These are phyloP conservation scores for Chaetogeoica ovagalla DNA, from an alignment of 2,888 invertebrate species.

Conservation along the genomic window DNA sequence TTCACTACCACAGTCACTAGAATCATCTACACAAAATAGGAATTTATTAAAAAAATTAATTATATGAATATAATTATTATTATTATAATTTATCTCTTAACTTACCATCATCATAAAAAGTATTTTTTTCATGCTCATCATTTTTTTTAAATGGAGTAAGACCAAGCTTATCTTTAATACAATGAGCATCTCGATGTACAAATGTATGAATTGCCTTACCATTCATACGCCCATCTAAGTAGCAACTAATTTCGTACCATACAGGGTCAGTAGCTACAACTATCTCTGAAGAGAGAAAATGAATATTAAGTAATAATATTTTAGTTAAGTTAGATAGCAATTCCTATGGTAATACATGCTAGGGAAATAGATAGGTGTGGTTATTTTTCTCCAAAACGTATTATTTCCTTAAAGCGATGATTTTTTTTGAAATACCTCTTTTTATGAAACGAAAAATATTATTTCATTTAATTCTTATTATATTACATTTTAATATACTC, in stretches of 20 bases:
- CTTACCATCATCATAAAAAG: not conserved
- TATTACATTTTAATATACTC: too few species aligned
- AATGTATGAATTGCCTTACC: not conserved
- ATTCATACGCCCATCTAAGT: not conserved
- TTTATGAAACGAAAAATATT: too few species aligned
- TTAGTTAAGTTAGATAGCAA: too few species aligned
- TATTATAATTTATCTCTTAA: not conserved
- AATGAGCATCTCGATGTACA: not conserved
- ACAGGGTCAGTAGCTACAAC: not conserved
- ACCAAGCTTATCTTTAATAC: not conserved
- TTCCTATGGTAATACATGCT: too few species aligned
- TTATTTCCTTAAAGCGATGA: too few species aligned
- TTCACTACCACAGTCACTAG: too few species aligned
- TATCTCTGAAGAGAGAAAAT: not conserved
- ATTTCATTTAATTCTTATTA: too few species aligned
- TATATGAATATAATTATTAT: not conserved
- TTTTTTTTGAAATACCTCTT: too few species aligned
- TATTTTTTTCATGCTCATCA: not conserved
- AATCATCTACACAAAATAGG: not conserved
- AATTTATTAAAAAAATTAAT: not conserved
- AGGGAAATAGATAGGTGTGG: too few species aligned
- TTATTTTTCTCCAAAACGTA: too few species aligned
- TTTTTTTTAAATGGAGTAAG: not conserved
- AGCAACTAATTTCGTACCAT: not conserved
- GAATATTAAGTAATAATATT: too few species aligned